A percentile compares a stretch with the other conserved stretches of the same genome.
These are phyloP conservation scores for Julus scandinavius DNA, from an alignment of 2,888 invertebrate genomes.

Conservation along the genomic window DNA sequence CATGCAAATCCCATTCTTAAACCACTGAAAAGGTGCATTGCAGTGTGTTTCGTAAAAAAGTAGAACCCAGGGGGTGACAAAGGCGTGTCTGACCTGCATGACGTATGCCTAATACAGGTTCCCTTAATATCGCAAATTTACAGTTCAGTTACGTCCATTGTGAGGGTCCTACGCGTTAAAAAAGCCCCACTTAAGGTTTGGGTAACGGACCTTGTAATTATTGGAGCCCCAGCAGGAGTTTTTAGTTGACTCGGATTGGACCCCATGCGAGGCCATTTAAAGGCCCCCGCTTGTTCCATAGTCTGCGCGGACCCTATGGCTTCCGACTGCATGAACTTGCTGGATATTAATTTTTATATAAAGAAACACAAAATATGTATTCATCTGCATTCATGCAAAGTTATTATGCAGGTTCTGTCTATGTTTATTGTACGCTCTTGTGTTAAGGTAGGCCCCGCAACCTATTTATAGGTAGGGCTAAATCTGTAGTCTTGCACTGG, in stretches of 20 bases:
- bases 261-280: constrained; percentile 39
- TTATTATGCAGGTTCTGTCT: constrained; percentile 28
- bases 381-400: constrained; percentile 19
- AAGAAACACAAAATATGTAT: constrained; percentile 25
- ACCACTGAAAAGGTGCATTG: background rate
- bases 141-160: constrained; percentile 47
- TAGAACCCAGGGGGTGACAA: background rate
- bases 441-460: background rate
- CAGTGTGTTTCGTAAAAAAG: background rate
- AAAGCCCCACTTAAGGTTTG: constrained; percentile 52
- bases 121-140: constrained; percentile 30
- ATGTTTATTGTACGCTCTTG: constrained; percentile 1
- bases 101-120: constrained; percentile 46
- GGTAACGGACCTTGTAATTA: constrained; percentile 54
- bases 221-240: constrained; percentile 48
- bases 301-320: constrained; percentile 15
- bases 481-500: background rate
- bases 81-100: constrained; percentile 49
- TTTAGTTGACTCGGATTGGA: constrained; percentile 23
- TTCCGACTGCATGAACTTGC: constrained; percentile 33
- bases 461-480: constrained; percentile 27
- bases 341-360: constrained; percentile 46
- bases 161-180: constrained; percentile 15
- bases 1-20: constrained; percentile 12
- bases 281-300: constrained; percentile 12